Evolutionary conservation across 2,888 invertebrate species (phyloP), one percentile per base, ranked within the genome.

Genomic region (Harpagoxenus sublaevis): DNA sequence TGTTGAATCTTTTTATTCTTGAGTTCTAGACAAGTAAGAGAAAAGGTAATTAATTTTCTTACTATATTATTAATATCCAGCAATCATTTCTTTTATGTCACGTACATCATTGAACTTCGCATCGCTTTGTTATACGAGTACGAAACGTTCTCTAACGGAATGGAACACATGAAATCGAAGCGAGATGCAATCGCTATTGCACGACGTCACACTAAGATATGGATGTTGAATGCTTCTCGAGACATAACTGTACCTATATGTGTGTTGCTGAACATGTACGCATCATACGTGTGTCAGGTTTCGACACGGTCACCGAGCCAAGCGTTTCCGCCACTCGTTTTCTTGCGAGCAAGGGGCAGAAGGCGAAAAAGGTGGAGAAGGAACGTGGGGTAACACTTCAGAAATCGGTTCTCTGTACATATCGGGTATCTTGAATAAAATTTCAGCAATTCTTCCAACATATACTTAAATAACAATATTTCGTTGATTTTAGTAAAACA

Each of bases 281-380:
- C 63, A 63, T 23, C 23, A 55, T 42, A 55, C 57, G 18, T 35
- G 31, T 74, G 45, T 75, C 65, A 42, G 63, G 18, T 75, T 65
- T 75, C 65, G 63, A 63, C 45, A 83, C 31, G 63, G 65, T 78
- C 79, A 65, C 65, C 79, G 57, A 79, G n/a, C 12, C 63, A 62
- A 83, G 39, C 65, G 65, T 57, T 78, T 83, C 45, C 23, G n/a
- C 28, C 31, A 65, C 65, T 65, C 77, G 62, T 75, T 78, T 73
- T 79, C 62, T 63, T 12, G 39, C 74, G n/a, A 79, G 48, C 18
- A 23, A 10, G 8, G 1, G 5, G 45, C 18, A 70, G 57, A 79
- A 79, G 60, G 74, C 73, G 48, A 60, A 79, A 48, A 48, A 71
- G 48, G 60, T 35, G 57, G 28, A 31, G 23, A 73, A 73, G 31